Base-by-base conservation (phyloP, 2,888 invertebrate species). In the Carcina quercana region DNA sequence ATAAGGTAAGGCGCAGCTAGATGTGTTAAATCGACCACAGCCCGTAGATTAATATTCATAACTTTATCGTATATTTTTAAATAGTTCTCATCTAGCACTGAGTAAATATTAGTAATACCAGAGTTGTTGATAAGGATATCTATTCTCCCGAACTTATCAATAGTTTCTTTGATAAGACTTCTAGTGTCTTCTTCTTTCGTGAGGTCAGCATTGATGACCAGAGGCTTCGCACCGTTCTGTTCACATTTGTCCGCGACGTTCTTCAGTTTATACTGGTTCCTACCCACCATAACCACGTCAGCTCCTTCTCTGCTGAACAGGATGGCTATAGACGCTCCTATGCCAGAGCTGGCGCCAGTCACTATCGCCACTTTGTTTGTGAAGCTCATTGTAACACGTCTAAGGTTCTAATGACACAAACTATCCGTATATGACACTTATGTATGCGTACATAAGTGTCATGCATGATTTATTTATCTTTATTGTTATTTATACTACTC, bases 91-190 rank as follows among this genome's bases (percentile, higher is more conserved):
- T 45, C 40, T 3, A 43, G 10, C 2, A 67, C 38, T 2, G 34
- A 31, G 0, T 33, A 43, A 0, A n/a, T 19, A 7, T 30, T 37
- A 0, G 38, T 11, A 2, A 54, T 43, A 0, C 53, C 66, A n/a
- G 65, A 64, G 13, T 59, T 65, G 35, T 67, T 67, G 0, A 67
- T 43, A 3, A 65, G 41, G 1, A 68, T 38, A 25, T 68, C 60
- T 0, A 68, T 34, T 38, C 55, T 56, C 0, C 53, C 53, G 24
- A 45, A 66, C 15, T 38, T 44, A 0, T 48, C 37, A 4, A 62
- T 30, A 1, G 56, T 53, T 41, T 52, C 32, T 4, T 42, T 19
- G 0, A 66, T 19, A 0, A 60, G 38, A 4, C 28, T 37, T n/a
- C 42, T 37, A 0, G 40, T 43, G 13, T 57, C 53, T 2, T 35